Evolutionary conservation across 2,888 invertebrate species (phyloP), one percentile per base, ranked within the genome.

Genomic region (Bellardia pandia): DNA sequence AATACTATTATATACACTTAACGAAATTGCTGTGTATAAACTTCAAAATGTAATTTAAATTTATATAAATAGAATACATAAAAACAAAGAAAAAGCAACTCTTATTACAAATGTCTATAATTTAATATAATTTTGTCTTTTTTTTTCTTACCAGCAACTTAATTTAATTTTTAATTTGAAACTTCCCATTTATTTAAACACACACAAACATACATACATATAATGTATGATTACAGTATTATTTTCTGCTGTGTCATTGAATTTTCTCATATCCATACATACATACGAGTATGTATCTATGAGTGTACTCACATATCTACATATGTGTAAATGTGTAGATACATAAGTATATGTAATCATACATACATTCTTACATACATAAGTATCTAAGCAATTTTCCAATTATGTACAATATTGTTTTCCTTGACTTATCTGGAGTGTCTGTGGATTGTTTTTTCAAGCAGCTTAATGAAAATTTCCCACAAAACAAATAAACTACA

Each of bases 401-500:
- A 87, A 84, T 87, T 87, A 87, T 78, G 72, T 87, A 48, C 74
- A 81, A 69, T 84, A 69, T 84, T 86, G 66, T 81, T 77, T 77
- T 77, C 69, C 78, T 86, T 78, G 64, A 81, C 77, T 77, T 64
- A 60, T 60, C 51, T 62, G 71, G 83, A 48, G 62, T 74, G 60
- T 66, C 64, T 76, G 56, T 75, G 14, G n/a, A 37, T 69, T 60
- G 58, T 66, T 51, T 45, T 51, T 74, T 74, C 23, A 33, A 75
- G 33, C 58, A 81, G 48, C 84, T 77, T 84, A 86, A 84, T 84
- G 80, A 84, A 86, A 86, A 74, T 81, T 86, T 87, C 84, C 81
- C 86, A 87, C 86, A 87, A 87, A 87, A 79, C 79, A 86, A 76
- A 86, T 77, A 84, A 86, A 77, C 72, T 77, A 45, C 30, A 68